A percentile compares a stretch with the other conserved stretches of the same genome.
These are phyloP conservation scores for Amblyornis subalaris DNA, from an alignment of 2,113 vertebrate genomes.

Conservation along the genomic window DNA sequence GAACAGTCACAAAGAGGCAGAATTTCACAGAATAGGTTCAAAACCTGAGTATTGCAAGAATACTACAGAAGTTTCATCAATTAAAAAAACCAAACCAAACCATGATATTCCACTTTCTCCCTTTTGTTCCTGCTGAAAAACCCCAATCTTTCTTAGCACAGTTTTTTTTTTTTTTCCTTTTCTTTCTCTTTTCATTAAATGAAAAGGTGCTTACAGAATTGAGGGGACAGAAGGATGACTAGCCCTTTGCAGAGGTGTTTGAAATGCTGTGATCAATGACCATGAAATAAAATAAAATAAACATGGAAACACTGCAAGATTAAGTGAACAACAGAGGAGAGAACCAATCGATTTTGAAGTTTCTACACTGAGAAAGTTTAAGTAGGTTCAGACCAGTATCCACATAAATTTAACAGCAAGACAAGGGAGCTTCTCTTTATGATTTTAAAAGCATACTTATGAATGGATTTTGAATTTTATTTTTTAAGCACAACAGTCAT, in stretches of 20 bases:
- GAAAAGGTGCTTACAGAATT: neutral
- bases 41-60: neutral
- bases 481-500: neutral
- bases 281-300: slow-evolving; percentile 21
- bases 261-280: slow-evolving; percentile 27
- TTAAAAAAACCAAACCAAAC: neutral
- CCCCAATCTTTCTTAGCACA: neutral
- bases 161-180: neutral
- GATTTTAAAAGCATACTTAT: neutral
- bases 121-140: neutral
- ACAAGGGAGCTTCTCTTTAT: neutral
- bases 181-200: neutral
- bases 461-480: neutral
- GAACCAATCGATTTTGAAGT: neutral
- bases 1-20: slow-evolving; percentile 76
- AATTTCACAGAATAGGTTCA: slow-evolving; percentile 30
- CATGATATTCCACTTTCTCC: neutral
- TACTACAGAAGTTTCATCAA: neutral
- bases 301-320: neutral
- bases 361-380: neutral
- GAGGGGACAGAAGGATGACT: neutral
- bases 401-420: neutral
- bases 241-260: neutral
- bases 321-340: neutral
- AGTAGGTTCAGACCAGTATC: neutral